Evolutionary conservation across 2,888 invertebrate genomes (phyloP).

Genomic region (Philhelius pedissequus): DNA sequence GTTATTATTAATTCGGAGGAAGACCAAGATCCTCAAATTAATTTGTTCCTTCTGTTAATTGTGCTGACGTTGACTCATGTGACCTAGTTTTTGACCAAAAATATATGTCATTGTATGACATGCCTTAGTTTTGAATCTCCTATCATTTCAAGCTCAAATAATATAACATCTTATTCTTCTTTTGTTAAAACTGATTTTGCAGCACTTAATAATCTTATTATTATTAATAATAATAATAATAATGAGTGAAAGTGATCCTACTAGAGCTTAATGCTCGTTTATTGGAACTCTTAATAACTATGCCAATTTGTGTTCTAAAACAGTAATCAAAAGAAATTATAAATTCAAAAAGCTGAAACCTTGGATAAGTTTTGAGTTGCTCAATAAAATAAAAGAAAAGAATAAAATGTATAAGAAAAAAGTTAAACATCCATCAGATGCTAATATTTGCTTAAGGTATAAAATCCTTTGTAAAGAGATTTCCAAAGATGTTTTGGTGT

Average conservation of each 20-base stretch:
- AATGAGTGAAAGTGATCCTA: not conserved
- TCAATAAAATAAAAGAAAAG: not conserved
- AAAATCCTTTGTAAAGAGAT: not conserved
- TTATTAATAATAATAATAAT: too few relatives aligned
- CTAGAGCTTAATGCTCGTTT: not conserved
- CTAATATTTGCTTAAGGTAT: not conserved
- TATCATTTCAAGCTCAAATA: not conserved
- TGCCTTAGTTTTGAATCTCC: too few relatives aligned
- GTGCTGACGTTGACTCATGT: not conserved
- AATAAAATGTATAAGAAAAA: not conserved
- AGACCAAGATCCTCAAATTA: not conserved
- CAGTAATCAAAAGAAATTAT: not conserved
- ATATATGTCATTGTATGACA: not conserved
- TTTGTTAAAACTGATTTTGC: not conserved
- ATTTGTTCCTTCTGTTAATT: not conserved
- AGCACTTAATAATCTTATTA: not conserved
- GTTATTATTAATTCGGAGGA: too few relatives aligned
- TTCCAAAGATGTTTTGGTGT: not conserved
- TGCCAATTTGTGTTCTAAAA: too few relatives aligned
- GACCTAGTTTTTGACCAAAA: not conserved
- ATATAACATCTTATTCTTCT: not conserved
- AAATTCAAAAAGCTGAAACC: not conserved
- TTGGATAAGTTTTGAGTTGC: not conserved
- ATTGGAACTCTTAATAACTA: not conserved
- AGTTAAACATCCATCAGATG: not conserved